phyloP scores from a whole-genome alignment of 2,888 invertebrate genomes.

The Drosophila nr. medialis region DNA sequence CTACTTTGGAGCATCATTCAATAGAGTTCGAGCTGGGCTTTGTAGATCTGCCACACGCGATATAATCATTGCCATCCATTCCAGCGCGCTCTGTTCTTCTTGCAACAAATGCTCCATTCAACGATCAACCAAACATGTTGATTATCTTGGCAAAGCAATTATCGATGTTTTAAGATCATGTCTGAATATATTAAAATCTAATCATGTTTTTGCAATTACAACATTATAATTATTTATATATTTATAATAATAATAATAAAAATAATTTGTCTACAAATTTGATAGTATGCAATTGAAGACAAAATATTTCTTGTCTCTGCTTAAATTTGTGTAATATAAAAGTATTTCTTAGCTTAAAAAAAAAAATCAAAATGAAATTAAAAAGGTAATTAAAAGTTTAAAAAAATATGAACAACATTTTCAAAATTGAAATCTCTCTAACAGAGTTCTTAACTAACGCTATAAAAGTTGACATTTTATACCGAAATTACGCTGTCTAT shows the following conservation, averaged over 20 bases:
- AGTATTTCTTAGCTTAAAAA: not conserved
- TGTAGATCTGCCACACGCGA: constrained; percentile 66
- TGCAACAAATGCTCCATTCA: not conserved
- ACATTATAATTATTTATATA: no score
- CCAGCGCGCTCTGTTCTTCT: not conserved
- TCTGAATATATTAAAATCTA: no score
- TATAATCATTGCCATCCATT: constrained; percentile 43
- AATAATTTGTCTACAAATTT: not conserved
- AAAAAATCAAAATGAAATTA: not conserved
- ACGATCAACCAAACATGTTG: constrained; percentile 3
- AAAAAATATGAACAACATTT: not conserved
- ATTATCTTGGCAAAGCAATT: not conserved
- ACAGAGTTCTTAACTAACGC: not conserved
- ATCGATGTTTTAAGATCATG: not conserved
- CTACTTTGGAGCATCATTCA: constrained; percentile 38
- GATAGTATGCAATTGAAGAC: not conserved
- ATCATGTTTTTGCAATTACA: not conserved
- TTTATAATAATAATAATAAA: not conserved
- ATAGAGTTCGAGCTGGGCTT: constrained; percentile 25
- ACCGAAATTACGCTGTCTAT: constrained; percentile 5
- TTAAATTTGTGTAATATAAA: no score
- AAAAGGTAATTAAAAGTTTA: not conserved
- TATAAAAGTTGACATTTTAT: constrained; percentile 11
- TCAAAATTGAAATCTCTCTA: not conserved
- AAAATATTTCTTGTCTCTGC: not conserved